Percentiles rank a stretch among this genome's conserved stretches.
Conservation (phyloP, 2,888 invertebrate genomes). For the Orthonevra nobilis region DNA sequence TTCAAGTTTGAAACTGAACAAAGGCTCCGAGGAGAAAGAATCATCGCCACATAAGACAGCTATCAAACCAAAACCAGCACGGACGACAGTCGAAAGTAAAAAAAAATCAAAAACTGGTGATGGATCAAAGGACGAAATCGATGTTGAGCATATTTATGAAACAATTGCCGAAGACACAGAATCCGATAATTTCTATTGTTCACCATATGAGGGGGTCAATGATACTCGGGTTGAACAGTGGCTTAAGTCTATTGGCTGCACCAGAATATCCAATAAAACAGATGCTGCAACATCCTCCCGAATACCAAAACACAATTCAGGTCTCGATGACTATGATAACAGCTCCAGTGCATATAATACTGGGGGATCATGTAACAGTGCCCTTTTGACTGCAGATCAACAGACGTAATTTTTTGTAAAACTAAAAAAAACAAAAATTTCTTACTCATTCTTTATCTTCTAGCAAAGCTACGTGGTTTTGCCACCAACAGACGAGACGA, state of each 20-base stretch:
- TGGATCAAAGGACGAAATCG: conserved; percentile 76
- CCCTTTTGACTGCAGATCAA: conserved; percentile 81
- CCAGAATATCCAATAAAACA: conserved; percentile 10
- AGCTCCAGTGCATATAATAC: conserved; percentile 86
- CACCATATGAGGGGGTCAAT: conserved; percentile 80
- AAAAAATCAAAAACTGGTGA: not conserved
- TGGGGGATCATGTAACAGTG: conserved; percentile 85
- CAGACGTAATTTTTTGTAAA: conserved; percentile 37
- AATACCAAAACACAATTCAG: conserved; percentile 69
- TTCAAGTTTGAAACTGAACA: conserved; percentile 82
- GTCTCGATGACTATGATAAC: conserved; percentile 82
- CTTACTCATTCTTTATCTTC: no score
- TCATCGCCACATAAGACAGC: not conserved
- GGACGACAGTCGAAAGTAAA: no score
- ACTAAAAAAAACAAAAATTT: no score
- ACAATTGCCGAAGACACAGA: conserved; percentile 82
- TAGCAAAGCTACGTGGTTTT: no score
- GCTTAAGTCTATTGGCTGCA: conserved; percentile 62
- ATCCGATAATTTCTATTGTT: conserved; percentile 82
- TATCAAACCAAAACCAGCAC: no score
- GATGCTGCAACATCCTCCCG: not conserved
- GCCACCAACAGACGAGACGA: no score
- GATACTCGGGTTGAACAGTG: conserved; percentile 71
- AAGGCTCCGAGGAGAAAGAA: not conserved
- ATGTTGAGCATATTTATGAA: conserved; percentile 83